Conservation (phyloP, 2,888 invertebrate species). For the Portevinia maculata region DNA sequence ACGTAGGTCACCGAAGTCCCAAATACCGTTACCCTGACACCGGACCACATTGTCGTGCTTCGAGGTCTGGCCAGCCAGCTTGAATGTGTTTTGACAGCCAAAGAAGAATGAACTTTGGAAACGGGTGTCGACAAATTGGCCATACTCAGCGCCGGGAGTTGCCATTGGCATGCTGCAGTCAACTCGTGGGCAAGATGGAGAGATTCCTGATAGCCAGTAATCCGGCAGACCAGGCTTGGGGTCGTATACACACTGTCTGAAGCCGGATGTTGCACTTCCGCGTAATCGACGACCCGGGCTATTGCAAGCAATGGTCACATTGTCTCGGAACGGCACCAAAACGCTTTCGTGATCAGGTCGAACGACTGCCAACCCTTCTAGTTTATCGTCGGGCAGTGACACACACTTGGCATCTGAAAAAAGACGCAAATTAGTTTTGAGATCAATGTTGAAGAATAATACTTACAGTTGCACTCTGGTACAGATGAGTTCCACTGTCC, state of each 20-base stretch:
- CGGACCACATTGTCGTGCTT: conserved; percentile 95
- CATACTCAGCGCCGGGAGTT: conserved; percentile 97
- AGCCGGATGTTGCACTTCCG: conserved; percentile 91
- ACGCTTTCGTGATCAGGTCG: conserved; percentile 92
- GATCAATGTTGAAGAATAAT: not conserved
- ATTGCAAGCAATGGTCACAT: conserved; percentile 93
- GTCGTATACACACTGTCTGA: conserved; percentile 97
- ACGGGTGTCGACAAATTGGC: conserved; percentile 92
- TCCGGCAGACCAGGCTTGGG: conserved; percentile 94
- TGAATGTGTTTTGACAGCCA: conserved; percentile 97
- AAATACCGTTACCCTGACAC: conserved; percentile 95
- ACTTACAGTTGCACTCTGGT: conserved; percentile 96
- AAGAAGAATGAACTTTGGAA: conserved; percentile 97
- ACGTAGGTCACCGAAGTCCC: conserved; percentile 97
- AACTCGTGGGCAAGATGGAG: conserved; percentile 93
- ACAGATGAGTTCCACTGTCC: conserved; percentile 97
- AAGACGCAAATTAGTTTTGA: conserved; percentile 15
- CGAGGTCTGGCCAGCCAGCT: conserved; percentile 95
- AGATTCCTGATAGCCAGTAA: conserved; percentile 94
- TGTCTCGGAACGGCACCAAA: conserved; percentile 93
- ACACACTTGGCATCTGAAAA: conserved; percentile 93
- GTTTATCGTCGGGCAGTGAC: conserved; percentile 93
- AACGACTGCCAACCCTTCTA: conserved; percentile 91
- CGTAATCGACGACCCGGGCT: conserved; percentile 90
- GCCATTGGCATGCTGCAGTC: conserved; percentile 96